These are phyloP conservation scores for Leucophenga maculata DNA, from an alignment of 2,888 invertebrate genomes.

Conservation along the genomic window DNA sequence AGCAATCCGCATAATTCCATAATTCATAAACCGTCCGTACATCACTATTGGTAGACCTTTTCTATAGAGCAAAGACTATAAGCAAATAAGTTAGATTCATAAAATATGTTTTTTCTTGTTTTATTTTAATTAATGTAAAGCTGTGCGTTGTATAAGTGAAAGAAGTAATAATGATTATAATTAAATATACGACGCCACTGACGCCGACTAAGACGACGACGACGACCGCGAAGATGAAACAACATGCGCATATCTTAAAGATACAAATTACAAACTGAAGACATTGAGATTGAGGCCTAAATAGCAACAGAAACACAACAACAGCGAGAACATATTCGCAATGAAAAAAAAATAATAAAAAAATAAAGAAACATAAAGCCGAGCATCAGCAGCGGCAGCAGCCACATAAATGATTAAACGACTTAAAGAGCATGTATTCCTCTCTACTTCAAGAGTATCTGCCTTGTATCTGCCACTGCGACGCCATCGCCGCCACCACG, in stretches of 20 bases:
- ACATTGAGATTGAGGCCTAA: conserved; percentile 63
- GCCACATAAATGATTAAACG: conserved; percentile 55
- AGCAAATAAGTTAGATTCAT: conserved; percentile 44
- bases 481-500: not conserved
- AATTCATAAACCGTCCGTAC: no score
- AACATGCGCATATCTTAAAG: conserved; percentile 53
- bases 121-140: conserved; percentile 44
- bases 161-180: not conserved
- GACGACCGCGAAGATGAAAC: conserved; percentile 17
- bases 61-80: conserved; percentile 20
- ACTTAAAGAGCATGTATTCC: conserved; percentile 58
- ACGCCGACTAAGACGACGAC: not conserved
- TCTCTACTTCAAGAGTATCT: no score
- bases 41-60: no score
- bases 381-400: conserved; percentile 42
- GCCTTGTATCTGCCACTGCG: not conserved
- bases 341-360: conserved; percentile 53
- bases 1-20: no score
- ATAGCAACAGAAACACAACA: not conserved
- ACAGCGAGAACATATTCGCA: conserved; percentile 22
- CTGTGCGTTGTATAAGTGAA: conserved; percentile 38
- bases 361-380: not conserved
- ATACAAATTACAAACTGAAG: conserved; percentile 62
- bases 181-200: not conserved
- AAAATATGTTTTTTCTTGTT: conserved; percentile 35